Evolutionary conservation across 2,113 vertebrate genomes (phyloP).

Genomic region (Hypanus sabinus): DNA sequence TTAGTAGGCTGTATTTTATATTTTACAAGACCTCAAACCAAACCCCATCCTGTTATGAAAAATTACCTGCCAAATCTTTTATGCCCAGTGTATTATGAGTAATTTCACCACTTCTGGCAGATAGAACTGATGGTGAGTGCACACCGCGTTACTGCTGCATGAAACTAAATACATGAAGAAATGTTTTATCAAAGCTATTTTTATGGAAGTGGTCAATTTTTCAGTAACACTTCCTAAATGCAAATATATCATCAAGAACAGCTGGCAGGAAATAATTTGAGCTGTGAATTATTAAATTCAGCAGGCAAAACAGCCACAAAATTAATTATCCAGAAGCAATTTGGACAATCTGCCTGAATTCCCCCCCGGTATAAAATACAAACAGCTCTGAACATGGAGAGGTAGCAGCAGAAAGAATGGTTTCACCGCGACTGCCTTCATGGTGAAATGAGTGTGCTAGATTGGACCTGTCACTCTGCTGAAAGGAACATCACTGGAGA

Average conservation of each 20-base stretch:
- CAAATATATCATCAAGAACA: not conserved
- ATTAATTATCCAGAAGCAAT: not conserved
- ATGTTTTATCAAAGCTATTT: not conserved
- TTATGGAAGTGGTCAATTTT: not conserved
- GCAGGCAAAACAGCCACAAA: not conserved
- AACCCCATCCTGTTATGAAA: not conserved
- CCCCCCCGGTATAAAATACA: not conserved
- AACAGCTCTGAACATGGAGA: not conserved
- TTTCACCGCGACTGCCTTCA: not conserved
- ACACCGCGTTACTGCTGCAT: not conserved
- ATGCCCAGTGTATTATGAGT: not conserved
- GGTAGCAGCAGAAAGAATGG: not conserved
- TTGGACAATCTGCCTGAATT: not conserved
- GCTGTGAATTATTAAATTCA: not conserved
- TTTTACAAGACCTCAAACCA: not conserved
- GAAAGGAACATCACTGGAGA: not conserved
- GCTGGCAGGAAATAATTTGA: not conserved
- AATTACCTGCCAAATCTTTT: not conserved
- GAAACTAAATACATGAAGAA: not conserved
- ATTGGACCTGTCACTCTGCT: not conserved
- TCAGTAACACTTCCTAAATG: not conserved
- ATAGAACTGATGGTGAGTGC: not conserved
- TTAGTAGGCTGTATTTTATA: not conserved
- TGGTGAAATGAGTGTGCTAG: not conserved
- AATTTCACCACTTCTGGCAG: not conserved